phyloP scores from a whole-genome alignment of 2,888 invertebrate species.

The Trichogramma evanescens region DNA sequence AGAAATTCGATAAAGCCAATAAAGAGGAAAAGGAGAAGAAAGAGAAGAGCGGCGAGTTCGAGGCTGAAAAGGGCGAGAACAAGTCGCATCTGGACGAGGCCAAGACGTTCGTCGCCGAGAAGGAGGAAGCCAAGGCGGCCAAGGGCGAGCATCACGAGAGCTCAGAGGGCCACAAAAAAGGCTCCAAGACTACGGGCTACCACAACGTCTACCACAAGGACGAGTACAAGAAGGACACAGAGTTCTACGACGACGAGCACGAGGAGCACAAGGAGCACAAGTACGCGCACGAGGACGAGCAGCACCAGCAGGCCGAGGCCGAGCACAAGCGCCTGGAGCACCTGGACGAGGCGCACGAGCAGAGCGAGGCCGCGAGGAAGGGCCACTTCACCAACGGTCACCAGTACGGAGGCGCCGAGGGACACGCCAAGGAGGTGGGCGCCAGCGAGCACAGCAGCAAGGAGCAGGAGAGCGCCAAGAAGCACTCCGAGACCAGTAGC shows the following conservation, averaged over 20 bases:
- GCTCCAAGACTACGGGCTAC: slow-evolving; percentile 64
- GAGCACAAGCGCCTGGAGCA: slow-evolving; percentile 43
- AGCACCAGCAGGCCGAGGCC: slow-evolving; percentile 48
- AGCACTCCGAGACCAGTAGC: not conserved
- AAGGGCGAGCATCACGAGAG: slow-evolving; percentile 55
- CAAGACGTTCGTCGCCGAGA: slow-evolving; percentile 52
- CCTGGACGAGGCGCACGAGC: slow-evolving; percentile 46
- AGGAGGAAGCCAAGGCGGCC: slow-evolving; percentile 55
- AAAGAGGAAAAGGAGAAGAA: slow-evolving; percentile 49
- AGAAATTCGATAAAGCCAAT: slow-evolving; percentile 33
- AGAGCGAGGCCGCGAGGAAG: slow-evolving; percentile 49
- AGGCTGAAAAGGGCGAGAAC: slow-evolving; percentile 52
- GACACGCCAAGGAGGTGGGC: slow-evolving; percentile 47
- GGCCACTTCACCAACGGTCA: slow-evolving; percentile 52
- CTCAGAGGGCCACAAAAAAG: slow-evolving; percentile 60
- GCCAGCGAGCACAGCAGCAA: slow-evolving; percentile 19
- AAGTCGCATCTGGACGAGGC: slow-evolving; percentile 54
- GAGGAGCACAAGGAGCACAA: slow-evolving; percentile 60
- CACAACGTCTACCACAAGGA: slow-evolving; percentile 69
- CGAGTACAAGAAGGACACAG: slow-evolving; percentile 70
- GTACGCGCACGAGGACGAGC: slow-evolving; percentile 49
- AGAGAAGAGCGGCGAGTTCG: slow-evolving; percentile 41
- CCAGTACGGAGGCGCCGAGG: slow-evolving; percentile 49
- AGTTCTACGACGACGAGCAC: slow-evolving; percentile 67
- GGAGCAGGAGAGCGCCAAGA: slow-evolving; percentile 4